Evolutionary conservation across 2,888 invertebrate species (phyloP), one percentile per base, ranked within the genome.

Genomic region (Xanthia togata): DNA sequence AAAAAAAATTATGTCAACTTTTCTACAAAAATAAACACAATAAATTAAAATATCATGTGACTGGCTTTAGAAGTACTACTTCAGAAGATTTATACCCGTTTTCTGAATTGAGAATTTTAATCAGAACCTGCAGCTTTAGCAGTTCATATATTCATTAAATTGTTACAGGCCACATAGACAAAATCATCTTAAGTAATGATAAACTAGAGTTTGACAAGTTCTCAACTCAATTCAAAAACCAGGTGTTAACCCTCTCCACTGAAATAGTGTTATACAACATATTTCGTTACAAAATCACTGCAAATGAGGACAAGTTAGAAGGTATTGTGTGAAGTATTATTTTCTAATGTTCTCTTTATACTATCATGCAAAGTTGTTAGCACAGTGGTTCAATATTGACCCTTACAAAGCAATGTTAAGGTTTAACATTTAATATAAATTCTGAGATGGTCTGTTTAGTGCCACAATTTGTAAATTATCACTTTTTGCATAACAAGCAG

Each of bases 281-380:
- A 11, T 17, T 41, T 26, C n/a, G 9, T 47, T 17, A 38, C 35
- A 38, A 55, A 59, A 41, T 63, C n/a, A 74, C 53, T 41, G 1
- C 17, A 47, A 75, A 64, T 47, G 57, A 64, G 68, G 68, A 38
- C 53, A 79, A 38, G 20, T 38, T 69, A 73, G 64, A 78, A 78
- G 41, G 73, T 62, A n/a, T n/a, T 47, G 23, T 70, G 17, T n/a
- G 8, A 60, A 44, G 6, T 14, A 68, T 55, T 44, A 31, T 63
- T 50, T 57, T 41, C 2, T 53, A 64, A 57, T 41, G 11, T 41
- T 31, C 2, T 64, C 2, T 20, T 47, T 11, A 35, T 38, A 26
- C 9, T 23, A 44, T 3, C 2, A 47, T 47, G 5, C 23, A 26
- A 17, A 26, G n/a, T 14, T 60, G 31, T 35, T n/a, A 44, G 17